Base-by-base conservation (phyloP, 1,140 invertebrate genomes). In the Saxidomus purpurata region DNA sequence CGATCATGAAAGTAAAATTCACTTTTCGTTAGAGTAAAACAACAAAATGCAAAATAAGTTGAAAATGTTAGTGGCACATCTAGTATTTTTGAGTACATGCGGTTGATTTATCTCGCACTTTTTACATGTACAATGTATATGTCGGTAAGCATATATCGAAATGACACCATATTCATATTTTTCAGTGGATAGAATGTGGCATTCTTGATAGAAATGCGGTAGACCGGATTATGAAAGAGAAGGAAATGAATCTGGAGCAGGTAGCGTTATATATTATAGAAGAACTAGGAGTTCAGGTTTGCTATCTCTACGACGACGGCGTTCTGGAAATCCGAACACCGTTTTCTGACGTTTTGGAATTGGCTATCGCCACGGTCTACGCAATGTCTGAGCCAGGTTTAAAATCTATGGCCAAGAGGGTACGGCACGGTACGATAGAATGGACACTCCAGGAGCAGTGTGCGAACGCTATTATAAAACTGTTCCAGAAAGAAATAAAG, bases 171-270 rank as follows among this genome's bases (percentile, higher is more conserved):
- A 9, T 69, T 69, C 31, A 8, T 15, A 59, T 9, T 9, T 69
- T 77, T 47, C 40, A 77, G 74, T 77, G 74, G 74, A 9, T 43
- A 47, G 74, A 77, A 31, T 28, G 74, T 31, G 25, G 28, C 8
- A 49, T 77, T 31, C 40, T 49, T 49, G n/a, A 28, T 4, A 11
- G 11, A 49, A 13, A 36, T 19, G 34, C 22, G 17, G 25, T 15
- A 17, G n/a, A 49, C 19, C 36, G 1, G 17, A 17, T 40, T 22
- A 40, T 38, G 34, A 13, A 77, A 49, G 43, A 52, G 13, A 19
- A 49, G 8, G 8, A 49, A 28, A 25, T 28, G 15, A 49, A 77
- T 31, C 2, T 49, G 9, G 47, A 77, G 17, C 40, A 47, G n/a
- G 47, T 77, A 31, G n/a, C 74, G 2, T 49, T 25, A 25, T 22